Evolutionary conservation across 2,797 vertebrate species (phyloP), one percentile per base, ranked within the genome.

Genomic region (Trachops cirrhosus): DNA sequence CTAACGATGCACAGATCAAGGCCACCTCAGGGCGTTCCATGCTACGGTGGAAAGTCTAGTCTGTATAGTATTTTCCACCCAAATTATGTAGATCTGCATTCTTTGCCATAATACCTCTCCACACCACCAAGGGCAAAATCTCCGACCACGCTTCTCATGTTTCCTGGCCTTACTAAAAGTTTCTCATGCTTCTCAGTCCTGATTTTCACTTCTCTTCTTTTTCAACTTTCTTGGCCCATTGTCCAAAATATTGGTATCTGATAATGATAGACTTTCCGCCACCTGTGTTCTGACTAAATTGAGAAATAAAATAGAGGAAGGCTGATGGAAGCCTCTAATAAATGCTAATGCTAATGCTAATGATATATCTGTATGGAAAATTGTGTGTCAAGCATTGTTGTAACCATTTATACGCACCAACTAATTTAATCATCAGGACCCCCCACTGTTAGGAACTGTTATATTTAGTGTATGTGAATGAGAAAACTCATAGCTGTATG

Each of bases 1-100:
- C 32, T 16, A 50, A 32, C 9, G 32, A n/a, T 5, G 2, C 26
- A 37, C 1, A 1, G 26, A 39, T 54, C 32, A 29, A 19, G 6
- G 22, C 4, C 21, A 19, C 5, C 1, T 0, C 1, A 19, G 37
- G 59, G 9, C 8, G 26, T 7, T 75, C 19, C 2, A 39, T 24
- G 5, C 0, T 2, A n/a, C 4, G 19, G 18, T 16, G 39, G 5
- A 39, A 73, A 62, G 73, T 59, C 12, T 29, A 62, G 15, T 44
- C 50, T 77, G 11, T 39, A 9, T 52, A 26, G 6, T 12, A 79
- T 57, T 71, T 44, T 29, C 39, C 50, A 71, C 16, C 14, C 15
- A n/a, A 22, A 50, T n/a, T 29, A 24, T 21, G 7, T 37, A 7
- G 2, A 85, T 1, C 21, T 48, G 6, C 0, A 5, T 46, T 80